Conservation (phyloP, 1,140 invertebrate genomes). For the Oppia nitens region DNA sequence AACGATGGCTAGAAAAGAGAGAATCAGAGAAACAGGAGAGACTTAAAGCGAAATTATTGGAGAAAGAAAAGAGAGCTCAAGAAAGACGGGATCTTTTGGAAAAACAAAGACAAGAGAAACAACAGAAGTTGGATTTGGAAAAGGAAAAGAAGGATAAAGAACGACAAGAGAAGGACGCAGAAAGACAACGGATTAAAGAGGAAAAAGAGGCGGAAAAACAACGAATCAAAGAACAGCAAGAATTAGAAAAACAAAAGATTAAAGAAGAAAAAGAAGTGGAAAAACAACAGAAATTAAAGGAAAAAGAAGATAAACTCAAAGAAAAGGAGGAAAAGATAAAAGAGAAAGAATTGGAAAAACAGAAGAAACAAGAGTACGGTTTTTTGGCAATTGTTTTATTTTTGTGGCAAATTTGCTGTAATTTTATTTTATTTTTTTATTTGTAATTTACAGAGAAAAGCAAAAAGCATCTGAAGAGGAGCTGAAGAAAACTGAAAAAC, state of each 20-base stretch:
- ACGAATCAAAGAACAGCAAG: conserved; percentile 8
- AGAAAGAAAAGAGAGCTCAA: background rate
- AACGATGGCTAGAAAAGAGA: no score
- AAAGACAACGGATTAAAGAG: background rate
- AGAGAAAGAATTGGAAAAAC: conserved; percentile 3
- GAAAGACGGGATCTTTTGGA: background rate
- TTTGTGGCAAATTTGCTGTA: background rate
- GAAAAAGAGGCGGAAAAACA: conserved; percentile 1
- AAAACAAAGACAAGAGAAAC: background rate
- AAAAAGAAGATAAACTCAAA: conserved; percentile 18
- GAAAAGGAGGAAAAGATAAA: conserved; percentile 10
- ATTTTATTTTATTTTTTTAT: background rate
- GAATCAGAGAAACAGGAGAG: background rate
- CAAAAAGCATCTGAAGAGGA: conserved; percentile 30
- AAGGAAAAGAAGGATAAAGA: background rate
- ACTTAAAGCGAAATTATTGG: background rate
- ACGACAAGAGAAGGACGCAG: background rate
- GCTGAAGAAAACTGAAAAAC: conserved; percentile 36
- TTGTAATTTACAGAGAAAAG: conserved; percentile 25
- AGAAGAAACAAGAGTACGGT: conserved; percentile 14
- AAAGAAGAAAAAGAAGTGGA: conserved; percentile 9
- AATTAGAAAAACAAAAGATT: conserved; percentile 14
- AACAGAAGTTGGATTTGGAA: background rate
- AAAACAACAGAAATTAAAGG: conserved; percentile 14
- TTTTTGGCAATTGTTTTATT: background rate